Percentiles rank a stretch among this genome's conserved stretches.
phyloP scores from a whole-genome alignment of 2,888 invertebrate species.

The Melieria crassipennis region DNA sequence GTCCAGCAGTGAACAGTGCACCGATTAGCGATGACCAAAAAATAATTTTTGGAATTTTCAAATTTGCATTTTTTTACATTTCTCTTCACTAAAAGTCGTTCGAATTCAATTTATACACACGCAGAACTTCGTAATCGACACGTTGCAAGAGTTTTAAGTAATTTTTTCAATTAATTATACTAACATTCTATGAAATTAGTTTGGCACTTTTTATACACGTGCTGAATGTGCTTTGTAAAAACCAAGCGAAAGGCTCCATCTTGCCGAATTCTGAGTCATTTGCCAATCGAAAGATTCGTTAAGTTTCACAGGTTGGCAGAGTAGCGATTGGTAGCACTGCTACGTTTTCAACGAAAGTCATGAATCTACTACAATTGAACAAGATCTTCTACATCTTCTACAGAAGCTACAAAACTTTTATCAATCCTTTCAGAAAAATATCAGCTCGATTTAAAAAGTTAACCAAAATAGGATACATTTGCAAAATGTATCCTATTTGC shows the following conservation, averaged over 20 bases:
- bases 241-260: conserved; percentile 66
- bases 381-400: too few relatives aligned
- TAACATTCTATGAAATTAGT: conserved; percentile 65
- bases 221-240: conserved; percentile 66
- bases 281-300: conserved; percentile 47
- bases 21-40: conserved; percentile 5
- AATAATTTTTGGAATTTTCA: conserved; percentile 33
- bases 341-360: conserved; percentile 22
- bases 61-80: conserved; percentile 39
- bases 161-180: conserved; percentile 52
- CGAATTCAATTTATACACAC: conserved; percentile 37
- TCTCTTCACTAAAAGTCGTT: conserved; percentile 42
- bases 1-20: conserved; percentile 19
- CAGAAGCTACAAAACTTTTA: too few relatives aligned
- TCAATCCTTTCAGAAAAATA: too few relatives aligned
- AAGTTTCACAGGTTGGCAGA: conserved; percentile 44
- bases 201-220: conserved; percentile 68
- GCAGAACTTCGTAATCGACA: conserved; percentile 36
- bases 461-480: too few relatives aligned
- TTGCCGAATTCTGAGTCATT: conserved; percentile 62
- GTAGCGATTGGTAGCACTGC: conserved; percentile 32
- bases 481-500: too few relatives aligned
- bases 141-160: conserved; percentile 35
- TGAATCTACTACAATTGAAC: background rate
- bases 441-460: too few relatives aligned